These are phyloP conservation scores for Macquaria ambigua DNA, from an alignment of 2,113 vertebrate species.

Conservation along the genomic window DNA sequence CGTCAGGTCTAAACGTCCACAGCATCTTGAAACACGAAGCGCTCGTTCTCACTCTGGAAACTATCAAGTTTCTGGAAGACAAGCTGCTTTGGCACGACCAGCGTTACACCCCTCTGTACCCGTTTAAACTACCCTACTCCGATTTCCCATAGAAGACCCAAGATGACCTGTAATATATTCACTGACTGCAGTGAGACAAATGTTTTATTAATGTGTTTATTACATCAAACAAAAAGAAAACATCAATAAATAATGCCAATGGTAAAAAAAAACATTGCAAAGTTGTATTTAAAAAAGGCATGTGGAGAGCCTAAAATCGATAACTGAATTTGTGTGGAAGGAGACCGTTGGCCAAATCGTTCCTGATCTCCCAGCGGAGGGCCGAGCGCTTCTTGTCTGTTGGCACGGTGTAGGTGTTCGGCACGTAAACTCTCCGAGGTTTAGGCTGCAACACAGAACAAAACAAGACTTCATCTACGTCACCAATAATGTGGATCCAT, in stretches of 20 bases:
- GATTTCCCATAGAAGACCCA: slow-evolving; percentile 80
- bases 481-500: not conserved
- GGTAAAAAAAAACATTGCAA: slow-evolving; percentile 4
- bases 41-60: slow-evolving; percentile 87
- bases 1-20: slow-evolving; percentile 90
- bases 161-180: slow-evolving; percentile 20
- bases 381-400: slow-evolving; percentile 90
- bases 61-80: slow-evolving; percentile 88
- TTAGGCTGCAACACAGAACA: slow-evolving; percentile 72
- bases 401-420: slow-evolving; percentile 90
- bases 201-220: slow-evolving; percentile 50
- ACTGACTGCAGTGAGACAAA: slow-evolving; percentile 20
- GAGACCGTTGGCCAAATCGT: slow-evolving; percentile 86
- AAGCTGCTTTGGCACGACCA: slow-evolving; percentile 91
- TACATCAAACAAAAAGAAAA: slow-evolving; percentile 44
- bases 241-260: slow-evolving; percentile 65
- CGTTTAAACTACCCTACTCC: slow-evolving; percentile 87
- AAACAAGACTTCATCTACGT: not conserved
- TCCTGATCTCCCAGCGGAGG: slow-evolving; percentile 90
- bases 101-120: slow-evolving; percentile 84
- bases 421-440: slow-evolving; percentile 76
- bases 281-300: slow-evolving; percentile 28
- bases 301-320: slow-evolving; percentile 26
- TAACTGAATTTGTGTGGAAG: slow-evolving; percentile 77
- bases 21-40: slow-evolving; percentile 91